Evolutionary conservation across 2,888 invertebrate genomes (phyloP).

Genomic region (Chalcis sispes): DNA sequence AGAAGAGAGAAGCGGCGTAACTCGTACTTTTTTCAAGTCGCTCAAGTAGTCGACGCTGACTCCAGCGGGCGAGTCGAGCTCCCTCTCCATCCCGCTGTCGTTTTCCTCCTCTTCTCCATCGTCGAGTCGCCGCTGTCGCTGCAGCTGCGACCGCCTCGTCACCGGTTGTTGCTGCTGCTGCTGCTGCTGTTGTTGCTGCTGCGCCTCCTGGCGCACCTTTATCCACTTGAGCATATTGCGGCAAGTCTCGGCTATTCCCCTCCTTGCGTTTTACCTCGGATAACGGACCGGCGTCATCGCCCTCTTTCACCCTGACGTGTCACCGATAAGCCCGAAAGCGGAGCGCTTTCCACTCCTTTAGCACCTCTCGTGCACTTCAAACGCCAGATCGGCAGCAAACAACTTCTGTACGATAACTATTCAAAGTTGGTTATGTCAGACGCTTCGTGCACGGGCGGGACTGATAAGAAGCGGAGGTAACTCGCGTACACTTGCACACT

Average conservation of each 20-base stretch:
- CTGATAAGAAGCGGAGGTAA: neutral
- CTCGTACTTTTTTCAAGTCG: conserved; percentile 72
- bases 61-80: conserved; percentile 69
- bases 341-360: neutral
- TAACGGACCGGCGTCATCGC: no score
- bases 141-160: conserved; percentile 33
- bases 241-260: neutral
- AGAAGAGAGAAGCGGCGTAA: neutral
- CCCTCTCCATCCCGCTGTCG: conserved; percentile 73
- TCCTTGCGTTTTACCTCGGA: neutral
- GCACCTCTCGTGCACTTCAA: neutral
- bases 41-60: conserved; percentile 62
- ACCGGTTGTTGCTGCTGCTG: conserved; percentile 49
- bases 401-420: no score
- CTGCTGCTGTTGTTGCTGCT: conserved; percentile 52
- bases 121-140: conserved; percentile 61
- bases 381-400: neutral
- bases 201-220: conserved; percentile 71
- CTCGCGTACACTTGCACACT: neutral
- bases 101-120: conserved; percentile 70
- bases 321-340: no score
- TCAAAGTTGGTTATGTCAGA: neutral
- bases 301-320: neutral
- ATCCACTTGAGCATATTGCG: conserved; percentile 75
- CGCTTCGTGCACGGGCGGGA: neutral